phyloP scores from a whole-genome alignment of 2,797 vertebrate species.

The Rhinoraja longicauda region DNA sequence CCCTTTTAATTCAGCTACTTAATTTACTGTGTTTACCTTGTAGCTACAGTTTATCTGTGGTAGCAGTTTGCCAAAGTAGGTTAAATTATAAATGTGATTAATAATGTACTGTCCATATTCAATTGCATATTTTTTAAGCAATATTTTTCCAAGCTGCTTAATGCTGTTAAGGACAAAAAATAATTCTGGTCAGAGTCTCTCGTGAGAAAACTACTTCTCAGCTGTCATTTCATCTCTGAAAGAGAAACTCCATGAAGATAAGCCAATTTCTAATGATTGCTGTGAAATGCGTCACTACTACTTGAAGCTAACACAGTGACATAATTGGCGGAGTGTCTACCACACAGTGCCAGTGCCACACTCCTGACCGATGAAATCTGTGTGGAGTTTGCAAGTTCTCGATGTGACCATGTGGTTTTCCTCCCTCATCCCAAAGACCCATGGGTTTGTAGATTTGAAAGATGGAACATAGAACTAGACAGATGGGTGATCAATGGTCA shows the following conservation, averaged over 20 bases:
- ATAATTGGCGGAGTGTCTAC: too few relatives aligned
- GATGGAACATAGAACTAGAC: too few relatives aligned
- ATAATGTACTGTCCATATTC: constrained; percentile 11
- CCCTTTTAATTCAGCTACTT: constrained; percentile 14
- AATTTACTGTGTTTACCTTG: constrained; percentile 3
- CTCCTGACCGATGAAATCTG: too few relatives aligned
- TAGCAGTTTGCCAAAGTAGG: not conserved
- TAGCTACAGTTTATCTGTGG: not conserved
- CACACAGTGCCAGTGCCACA: too few relatives aligned
- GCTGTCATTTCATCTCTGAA: not conserved
- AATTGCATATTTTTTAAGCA: not conserved
- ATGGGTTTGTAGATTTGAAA: too few relatives aligned
- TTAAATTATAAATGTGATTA: not conserved
- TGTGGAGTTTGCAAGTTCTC: too few relatives aligned
- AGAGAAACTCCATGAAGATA: not conserved
- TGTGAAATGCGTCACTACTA: too few relatives aligned
- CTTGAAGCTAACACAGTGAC: too few relatives aligned
- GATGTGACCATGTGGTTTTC: too few relatives aligned
- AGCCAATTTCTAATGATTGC: not conserved
- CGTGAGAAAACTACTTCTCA: not conserved
- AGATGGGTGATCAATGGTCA: too few relatives aligned
- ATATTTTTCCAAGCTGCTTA: not conserved
- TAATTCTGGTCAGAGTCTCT: not conserved
- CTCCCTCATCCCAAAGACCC: too few relatives aligned
- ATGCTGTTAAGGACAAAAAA: too few relatives aligned